Percentiles rank a stretch among this genome's conserved stretches.
These are phyloP conservation scores for Drosophila prostipennis DNA, from an alignment of 2,888 invertebrate genomes.

Conservation along the genomic window DNA sequence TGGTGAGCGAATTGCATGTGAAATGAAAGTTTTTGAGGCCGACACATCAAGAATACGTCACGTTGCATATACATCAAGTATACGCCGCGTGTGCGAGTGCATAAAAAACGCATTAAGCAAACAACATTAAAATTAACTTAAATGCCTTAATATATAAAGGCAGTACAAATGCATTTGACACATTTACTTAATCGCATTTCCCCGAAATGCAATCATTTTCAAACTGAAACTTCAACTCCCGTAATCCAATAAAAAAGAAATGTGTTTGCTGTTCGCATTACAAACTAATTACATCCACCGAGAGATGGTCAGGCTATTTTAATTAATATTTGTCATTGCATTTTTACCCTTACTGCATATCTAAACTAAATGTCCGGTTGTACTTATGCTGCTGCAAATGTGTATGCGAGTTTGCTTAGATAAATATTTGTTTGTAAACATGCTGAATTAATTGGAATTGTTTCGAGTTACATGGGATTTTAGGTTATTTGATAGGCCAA, in stretches of 20 bases:
- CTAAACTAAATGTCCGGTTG: neutral
- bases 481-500: slow-evolving; percentile 36
- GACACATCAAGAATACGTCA: slow-evolving; percentile 58
- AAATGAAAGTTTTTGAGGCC: slow-evolving; percentile 40
- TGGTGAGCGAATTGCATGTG: slow-evolving; percentile 63
- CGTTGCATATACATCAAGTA: slow-evolving; percentile 45
- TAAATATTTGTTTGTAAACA: slow-evolving; percentile 58
- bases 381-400: slow-evolving; percentile 14
- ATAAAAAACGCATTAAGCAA: slow-evolving; percentile 73
- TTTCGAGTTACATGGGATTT: slow-evolving; percentile 44
- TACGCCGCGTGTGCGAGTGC: slow-evolving; percentile 57
- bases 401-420: slow-evolving; percentile 45
- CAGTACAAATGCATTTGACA: slow-evolving; percentile 60
- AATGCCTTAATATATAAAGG: slow-evolving; percentile 54
- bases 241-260: slow-evolving; percentile 46
- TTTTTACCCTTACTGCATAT: slow-evolving; percentile 15
- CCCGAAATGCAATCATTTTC: slow-evolving; percentile 28
- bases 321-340: slow-evolving; percentile 68
- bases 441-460: slow-evolving; percentile 62
- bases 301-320: slow-evolving; percentile 43
- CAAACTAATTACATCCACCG: slow-evolving; percentile 59
- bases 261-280: slow-evolving; percentile 34
- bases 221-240: neutral
- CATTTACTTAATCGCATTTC: slow-evolving; percentile 73
- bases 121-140: slow-evolving; percentile 74